Percentiles rank a stretch among this genome's conserved stretches.
Evolutionary conservation across 2,888 invertebrate genomes (phyloP).

Genomic region (Phaedon cochleariae): DNA sequence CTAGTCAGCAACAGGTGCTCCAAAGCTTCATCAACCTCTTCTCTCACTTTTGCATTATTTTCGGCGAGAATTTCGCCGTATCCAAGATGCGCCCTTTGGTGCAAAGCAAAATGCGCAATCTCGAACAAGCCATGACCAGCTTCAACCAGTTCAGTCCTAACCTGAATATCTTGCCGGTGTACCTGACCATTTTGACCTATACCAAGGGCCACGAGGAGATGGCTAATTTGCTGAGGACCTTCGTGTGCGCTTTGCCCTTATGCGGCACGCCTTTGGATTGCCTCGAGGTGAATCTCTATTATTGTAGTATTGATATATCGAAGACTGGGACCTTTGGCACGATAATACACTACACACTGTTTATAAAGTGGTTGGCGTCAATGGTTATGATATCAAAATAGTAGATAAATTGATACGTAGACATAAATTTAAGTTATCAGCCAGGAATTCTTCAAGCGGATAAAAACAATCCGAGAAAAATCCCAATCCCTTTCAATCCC

Average conservation of each 20-base stretch:
- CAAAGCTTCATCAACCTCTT: slow-evolving; percentile 67
- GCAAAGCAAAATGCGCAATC: slow-evolving; percentile 65
- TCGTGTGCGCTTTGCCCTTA: slow-evolving; percentile 64
- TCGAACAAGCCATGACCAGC: slow-evolving; percentile 71
- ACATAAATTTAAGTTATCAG: no score
- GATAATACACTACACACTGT: no score
- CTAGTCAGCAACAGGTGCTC: slow-evolving; percentile 65
- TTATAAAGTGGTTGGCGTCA: no score
- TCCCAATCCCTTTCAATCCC: no score
- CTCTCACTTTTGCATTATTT: slow-evolving; percentile 69
- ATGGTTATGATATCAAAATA: no score
- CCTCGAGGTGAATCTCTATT: slow-evolving; percentile 53
- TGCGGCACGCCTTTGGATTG: slow-evolving; percentile 64
- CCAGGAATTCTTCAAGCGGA: no score
- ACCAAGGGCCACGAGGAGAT: slow-evolving; percentile 64
- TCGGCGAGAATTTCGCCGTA: slow-evolving; percentile 71
- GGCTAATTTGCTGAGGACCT: slow-evolving; percentile 68
- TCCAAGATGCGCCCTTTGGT: slow-evolving; percentile 69
- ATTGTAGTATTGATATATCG: no score
- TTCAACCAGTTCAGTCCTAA: slow-evolving; percentile 66
- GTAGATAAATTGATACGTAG: no score
- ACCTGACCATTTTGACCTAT: slow-evolving; percentile 67
- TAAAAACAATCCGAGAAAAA: no score
- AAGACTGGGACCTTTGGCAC: no score
- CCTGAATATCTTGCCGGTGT: slow-evolving; percentile 69